Evolutionary conservation across 1,140 invertebrate genomes (phyloP).

Genomic region (Portunus trituberculatus): DNA sequence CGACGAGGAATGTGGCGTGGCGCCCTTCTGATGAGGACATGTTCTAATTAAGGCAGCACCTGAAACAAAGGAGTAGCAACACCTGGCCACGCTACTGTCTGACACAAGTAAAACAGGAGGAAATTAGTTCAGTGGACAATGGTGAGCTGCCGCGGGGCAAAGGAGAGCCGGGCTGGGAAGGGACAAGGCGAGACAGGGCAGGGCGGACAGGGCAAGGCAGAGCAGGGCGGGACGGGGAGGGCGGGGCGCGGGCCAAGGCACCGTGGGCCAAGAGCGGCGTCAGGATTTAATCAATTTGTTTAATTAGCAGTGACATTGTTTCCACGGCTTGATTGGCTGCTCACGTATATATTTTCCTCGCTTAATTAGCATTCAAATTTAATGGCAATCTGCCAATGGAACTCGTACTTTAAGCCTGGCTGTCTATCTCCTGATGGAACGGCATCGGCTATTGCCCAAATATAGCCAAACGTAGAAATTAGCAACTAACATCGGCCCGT

Average conservation of each 20-base stretch:
- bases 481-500: not conserved
- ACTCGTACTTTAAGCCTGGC: not conserved
- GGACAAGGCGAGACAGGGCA: not conserved
- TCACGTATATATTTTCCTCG: slow-evolving; percentile 48
- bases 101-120: slow-evolving; percentile 1
- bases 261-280: not conserved
- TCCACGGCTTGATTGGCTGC: slow-evolving; percentile 35
- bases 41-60: slow-evolving; percentile 12
- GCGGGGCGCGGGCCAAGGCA: not conserved
- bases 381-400: slow-evolving; percentile 11
- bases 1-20: not conserved
- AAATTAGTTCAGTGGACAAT: slow-evolving; percentile 14
- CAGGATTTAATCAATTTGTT: slow-evolving; percentile 50
- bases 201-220: not conserved
- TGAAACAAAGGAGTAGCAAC: not conserved
- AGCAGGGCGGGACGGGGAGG: not conserved
- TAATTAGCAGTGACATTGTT: slow-evolving; percentile 53
- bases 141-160: not conserved
- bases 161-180: not conserved
- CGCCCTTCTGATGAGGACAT: slow-evolving; percentile 6
- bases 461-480: slow-evolving; percentile 9
- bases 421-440: not conserved
- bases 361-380: slow-evolving; percentile 30
- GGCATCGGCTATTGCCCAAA: not conserved
- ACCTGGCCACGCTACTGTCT: not conserved